Evolutionary conservation across 64 coral and sea anemone species (phyloP), one percentile per base, ranked within the genome.

Genomic region (Stichodactyla mertensii): DNA sequence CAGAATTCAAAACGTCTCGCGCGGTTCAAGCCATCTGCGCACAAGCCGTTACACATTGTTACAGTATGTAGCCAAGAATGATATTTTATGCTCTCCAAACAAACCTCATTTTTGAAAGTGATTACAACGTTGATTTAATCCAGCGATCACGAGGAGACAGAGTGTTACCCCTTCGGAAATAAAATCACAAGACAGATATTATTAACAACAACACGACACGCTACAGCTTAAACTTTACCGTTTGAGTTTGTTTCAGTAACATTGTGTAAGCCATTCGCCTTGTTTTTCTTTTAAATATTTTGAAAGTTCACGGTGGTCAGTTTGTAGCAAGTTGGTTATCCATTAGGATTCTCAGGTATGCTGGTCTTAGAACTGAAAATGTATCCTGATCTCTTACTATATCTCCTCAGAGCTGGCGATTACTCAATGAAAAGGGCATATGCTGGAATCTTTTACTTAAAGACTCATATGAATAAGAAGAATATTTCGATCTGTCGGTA

Each of bases 21-120:
- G 22, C 62, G 62, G 52, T 5, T 53, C 0, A 55, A 16, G 51
- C 78, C 78, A 81, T 81, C 78, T 81, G 78, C 20, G n/a, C 4
- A 20, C 78, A 81, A 81, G 52, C 78, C 78, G 78, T 81, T 81
- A 81, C 78, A 53, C 53, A 53, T 55, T 81, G 53, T n/a, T 53
- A 52, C 78, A 81, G 20, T 16, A 5, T 16, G 16, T 53, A 18
- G 19, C 31, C 78, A 80, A 74, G 26, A 74, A 74, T 74, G 69
- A 74, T 74, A 74, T 74, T 74, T 31, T 31, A 31, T 19, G 24
- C 69, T 74, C 69, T 74, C 13, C 69, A 74, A 74, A 74, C 12
- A 74, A 27, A 74, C n/a, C 64, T 69, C 64, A 69, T 69, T 69
- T 69, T 45, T 45, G 36, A 45, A 45, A 45, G 36, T 45, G 36